These are phyloP conservation scores for Polyommatus iphigenia DNA, from an alignment of 2,888 invertebrate genomes.

Conservation along the genomic window DNA sequence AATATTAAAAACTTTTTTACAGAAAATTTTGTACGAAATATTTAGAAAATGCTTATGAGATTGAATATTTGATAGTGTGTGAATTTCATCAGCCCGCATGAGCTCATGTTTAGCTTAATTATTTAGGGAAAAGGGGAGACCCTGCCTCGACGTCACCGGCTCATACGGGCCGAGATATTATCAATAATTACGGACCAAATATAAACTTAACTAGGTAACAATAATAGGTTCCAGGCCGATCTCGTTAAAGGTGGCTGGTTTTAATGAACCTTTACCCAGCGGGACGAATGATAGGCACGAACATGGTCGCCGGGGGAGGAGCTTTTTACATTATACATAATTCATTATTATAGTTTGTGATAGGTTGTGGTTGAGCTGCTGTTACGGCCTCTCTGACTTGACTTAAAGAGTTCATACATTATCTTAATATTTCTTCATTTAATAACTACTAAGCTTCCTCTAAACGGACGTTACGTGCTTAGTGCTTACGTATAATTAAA, in stretches of 20 bases:
- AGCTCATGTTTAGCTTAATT: constrained; percentile 8
- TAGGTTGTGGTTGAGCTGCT: background rate
- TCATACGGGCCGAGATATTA: constrained; percentile 12
- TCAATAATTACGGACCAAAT: constrained; percentile 8
- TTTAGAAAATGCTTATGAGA: background rate
- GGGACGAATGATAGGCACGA: constrained; percentile 9
- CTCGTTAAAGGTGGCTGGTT: constrained; percentile 13
- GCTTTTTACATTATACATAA: background rate
- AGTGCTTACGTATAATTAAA: background rate
- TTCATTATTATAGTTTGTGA: background rate
- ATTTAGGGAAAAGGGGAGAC: constrained; percentile 18
- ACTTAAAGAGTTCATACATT: too few species aligned
- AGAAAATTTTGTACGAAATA: background rate
- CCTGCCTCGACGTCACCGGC: background rate
- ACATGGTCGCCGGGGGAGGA: background rate
- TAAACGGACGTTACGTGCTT: background rate
- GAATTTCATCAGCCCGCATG: constrained; percentile 16
- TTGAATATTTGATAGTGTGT: constrained; percentile 10
- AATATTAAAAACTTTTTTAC: background rate
- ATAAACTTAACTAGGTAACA: constrained; percentile 14
- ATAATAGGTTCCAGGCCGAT: background rate
- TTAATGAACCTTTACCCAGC: background rate
- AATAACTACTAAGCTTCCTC: background rate
- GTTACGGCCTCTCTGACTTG: background rate
- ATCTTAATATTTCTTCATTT: too few species aligned